Conservation (phyloP, 2,888 invertebrate species). For the Idaea dimidiata region DNA sequence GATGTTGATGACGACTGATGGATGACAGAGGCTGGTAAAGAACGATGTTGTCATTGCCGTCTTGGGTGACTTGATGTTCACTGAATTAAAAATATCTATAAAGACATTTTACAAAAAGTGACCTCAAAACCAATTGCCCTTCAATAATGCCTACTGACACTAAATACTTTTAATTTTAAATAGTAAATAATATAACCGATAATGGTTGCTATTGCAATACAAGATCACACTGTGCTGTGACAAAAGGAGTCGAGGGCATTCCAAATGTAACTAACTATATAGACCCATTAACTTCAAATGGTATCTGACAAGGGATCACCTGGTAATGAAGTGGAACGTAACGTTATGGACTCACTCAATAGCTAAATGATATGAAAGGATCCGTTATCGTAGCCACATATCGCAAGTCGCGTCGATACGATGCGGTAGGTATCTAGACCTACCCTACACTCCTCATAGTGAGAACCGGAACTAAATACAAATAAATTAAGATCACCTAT, state of each 20-base stretch:
- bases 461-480: constrained; percentile 68
- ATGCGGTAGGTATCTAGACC: constrained; percentile 43
- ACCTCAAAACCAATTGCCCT: not conserved
- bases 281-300: constrained; percentile 31
- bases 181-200: not conserved
- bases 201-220: not conserved
- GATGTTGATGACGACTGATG: not conserved
- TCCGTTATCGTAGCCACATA: constrained; percentile 58
- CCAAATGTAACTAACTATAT: constrained; percentile 12
- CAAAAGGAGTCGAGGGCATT: constrained; percentile 10
- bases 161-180: not conserved
- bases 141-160: not conserved
- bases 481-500: constrained; percentile 78
- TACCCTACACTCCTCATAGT: constrained; percentile 40
- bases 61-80: constrained; percentile 54
- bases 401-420: constrained; percentile 32
- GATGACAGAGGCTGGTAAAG: constrained; percentile 49
- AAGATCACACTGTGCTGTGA: not conserved
- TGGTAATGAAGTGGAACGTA: constrained; percentile 30
- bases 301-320: constrained; percentile 37
- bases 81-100: constrained; percentile 28
- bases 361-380: constrained; percentile 53
- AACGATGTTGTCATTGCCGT: constrained; percentile 58
- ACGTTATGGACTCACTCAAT: constrained; percentile 37
- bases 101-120: constrained; percentile 12